Evolutionary conservation across 2,888 invertebrate species (phyloP).

Genomic region (Steinernema hermaphroditum): DNA sequence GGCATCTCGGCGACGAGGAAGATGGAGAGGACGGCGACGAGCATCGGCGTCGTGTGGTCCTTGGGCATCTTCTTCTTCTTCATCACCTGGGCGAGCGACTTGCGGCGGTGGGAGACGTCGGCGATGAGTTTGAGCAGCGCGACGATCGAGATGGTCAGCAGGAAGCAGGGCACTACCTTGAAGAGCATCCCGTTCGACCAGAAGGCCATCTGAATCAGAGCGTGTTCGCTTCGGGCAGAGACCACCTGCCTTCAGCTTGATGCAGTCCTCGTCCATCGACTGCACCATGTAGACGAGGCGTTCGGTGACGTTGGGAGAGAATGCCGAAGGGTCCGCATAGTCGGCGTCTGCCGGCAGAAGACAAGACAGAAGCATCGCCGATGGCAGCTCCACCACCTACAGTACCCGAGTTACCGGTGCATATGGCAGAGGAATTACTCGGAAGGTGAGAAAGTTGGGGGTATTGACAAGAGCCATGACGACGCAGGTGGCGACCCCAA

Average conservation of each 20-base stretch:
- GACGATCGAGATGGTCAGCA: conserved; percentile 63
- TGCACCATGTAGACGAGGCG: neutral
- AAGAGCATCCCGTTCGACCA: conserved; percentile 65
- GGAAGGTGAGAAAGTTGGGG: conserved; percentile 64
- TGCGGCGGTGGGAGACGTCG: conserved; percentile 60
- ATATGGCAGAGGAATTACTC: conserved; percentile 43
- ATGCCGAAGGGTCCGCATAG: neutral
- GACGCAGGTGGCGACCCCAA: conserved; percentile 50
- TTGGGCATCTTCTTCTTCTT: conserved; percentile 63
- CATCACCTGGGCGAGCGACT: conserved; percentile 60
- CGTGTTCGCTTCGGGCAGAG: neutral
- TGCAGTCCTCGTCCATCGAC: conserved; percentile 46
- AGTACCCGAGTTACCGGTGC: conserved; percentile 9
- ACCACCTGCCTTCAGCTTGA: conserved; percentile 44
- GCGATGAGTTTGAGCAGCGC: conserved; percentile 62
- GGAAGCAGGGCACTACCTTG: conserved; percentile 65
- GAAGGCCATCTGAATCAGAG: conserved; percentile 53
- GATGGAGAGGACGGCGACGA: conserved; percentile 63
- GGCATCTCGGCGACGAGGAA: conserved; percentile 64
- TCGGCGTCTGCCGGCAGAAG: conserved; percentile 9
- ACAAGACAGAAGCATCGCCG: conserved; percentile 46
- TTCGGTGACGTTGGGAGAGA: conserved; percentile 2
- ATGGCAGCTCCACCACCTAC: conserved; percentile 58
- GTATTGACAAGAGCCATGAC: conserved; percentile 58
- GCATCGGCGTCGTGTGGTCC: conserved; percentile 66